These are phyloP conservation scores for Alouatta palliata DNA, from an alignment of 2,113 vertebrate species.

Conservation along the genomic window DNA sequence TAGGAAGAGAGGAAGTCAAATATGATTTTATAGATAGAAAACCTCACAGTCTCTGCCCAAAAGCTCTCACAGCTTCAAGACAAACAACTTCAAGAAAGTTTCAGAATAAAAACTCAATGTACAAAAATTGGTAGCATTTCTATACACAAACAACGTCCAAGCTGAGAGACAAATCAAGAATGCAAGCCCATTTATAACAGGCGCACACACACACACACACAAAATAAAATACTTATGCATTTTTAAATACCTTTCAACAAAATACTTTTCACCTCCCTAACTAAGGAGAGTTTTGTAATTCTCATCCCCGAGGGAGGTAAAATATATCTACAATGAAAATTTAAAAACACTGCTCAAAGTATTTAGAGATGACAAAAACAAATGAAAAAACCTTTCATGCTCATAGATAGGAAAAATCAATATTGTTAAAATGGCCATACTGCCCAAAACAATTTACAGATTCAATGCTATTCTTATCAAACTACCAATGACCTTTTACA, in stretches of 20 bases:
- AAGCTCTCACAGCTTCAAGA: neutral
- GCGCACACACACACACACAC: too few relatives aligned
- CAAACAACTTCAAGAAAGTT: neutral
- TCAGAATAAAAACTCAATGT: neutral
- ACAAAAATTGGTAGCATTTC: neutral
- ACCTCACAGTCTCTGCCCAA: neutral
- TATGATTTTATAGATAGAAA: neutral
- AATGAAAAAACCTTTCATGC: neutral
- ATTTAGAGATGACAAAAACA: neutral
- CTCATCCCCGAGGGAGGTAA: neutral
- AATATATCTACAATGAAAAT: neutral
- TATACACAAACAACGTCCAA: too few relatives aligned
- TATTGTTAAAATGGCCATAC: neutral
- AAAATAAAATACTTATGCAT: too few relatives aligned
- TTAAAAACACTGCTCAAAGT: neutral
- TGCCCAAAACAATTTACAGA: neutral
- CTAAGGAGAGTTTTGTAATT: too few relatives aligned
- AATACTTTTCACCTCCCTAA: too few relatives aligned
- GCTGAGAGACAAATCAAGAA: too few relatives aligned
- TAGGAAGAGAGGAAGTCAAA: neutral
- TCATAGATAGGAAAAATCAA: neutral
- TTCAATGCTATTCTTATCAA: neutral
- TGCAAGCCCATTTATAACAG: too few relatives aligned
- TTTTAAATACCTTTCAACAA: too few relatives aligned
- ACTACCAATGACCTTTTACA: neutral